Evolutionary conservation across 2,797 vertebrate genomes (phyloP), one percentile per base, ranked within the genome.

Genomic region (Aselliscus stoliczkanus): DNA sequence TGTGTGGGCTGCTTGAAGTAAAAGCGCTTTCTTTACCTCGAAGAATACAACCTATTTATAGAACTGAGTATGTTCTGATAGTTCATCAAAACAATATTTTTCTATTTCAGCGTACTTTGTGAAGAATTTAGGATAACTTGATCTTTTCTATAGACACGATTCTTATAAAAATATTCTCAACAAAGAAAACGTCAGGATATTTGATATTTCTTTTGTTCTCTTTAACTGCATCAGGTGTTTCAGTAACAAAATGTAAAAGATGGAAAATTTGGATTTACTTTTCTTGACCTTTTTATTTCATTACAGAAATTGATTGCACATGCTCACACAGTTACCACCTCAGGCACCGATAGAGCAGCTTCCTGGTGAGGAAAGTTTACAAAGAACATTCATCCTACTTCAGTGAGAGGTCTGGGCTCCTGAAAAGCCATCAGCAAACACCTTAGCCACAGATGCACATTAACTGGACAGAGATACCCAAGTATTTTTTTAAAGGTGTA

Each of bases 131-230:
- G 47, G 7, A 47, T 17, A 2, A 50, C 1, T 90, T 95, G 65
- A 81, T 94, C 67, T 82, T 79, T 96, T 73, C 29, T 69, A 13
- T 50, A 76, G 56, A 85, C 29, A 21, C 31, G 34, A 2, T 83
- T 92, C 62, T 81, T 73, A 81, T 34, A 87, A 65, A 87, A 56
- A 73, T 44, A 86, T 89, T 82, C 14, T 65, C 42, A 54, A 39
- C 34, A 65, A 93, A 72, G 52, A 93, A 92, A 90, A 88, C 95
- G 20, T 91, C 70, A 79, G 25, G 4, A 6, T 54, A 42, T 76
- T 79, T 89, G 56, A 47, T 93, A 86, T 86, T 93, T 72, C 56
- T 82, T 93, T 90, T 91, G 58, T 76, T 31, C n/a, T 56, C 54
- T 84, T 64, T 80, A 76, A 85, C 29, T 65, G 14, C 56, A 42